A percentile compares a stretch with the other conserved stretches of the same genome.
Evolutionary conservation across 1,140 invertebrate species (phyloP).

Genomic region (Homarus americanus): DNA sequence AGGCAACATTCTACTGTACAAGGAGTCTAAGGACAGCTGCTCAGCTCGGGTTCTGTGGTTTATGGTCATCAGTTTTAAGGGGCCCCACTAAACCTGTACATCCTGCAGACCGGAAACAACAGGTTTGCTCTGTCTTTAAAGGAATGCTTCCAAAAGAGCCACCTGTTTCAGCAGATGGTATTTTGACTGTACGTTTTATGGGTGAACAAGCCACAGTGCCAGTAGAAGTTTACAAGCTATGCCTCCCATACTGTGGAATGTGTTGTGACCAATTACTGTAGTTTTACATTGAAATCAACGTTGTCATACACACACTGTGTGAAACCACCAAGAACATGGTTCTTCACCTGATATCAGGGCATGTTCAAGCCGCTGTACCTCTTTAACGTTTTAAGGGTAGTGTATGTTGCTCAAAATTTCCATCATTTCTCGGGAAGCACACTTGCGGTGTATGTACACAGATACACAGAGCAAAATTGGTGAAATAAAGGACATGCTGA

Average conservation of each 20-base stretch:
- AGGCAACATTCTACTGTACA: background rate
- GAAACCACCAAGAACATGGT: constrained; percentile 1
- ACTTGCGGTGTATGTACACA: constrained; percentile 17
- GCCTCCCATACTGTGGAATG: constrained; percentile 11
- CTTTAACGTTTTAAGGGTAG: constrained; percentile 23
- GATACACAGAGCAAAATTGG: background rate
- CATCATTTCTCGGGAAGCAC: background rate
- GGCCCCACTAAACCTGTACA: too few relatives aligned
- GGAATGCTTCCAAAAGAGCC: constrained; percentile 29
- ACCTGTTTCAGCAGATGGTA: constrained; percentile 5
- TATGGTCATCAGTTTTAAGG: too few relatives aligned
- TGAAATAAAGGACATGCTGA: constrained; percentile 37
- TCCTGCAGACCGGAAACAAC: too few relatives aligned
- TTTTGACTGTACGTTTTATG: background rate
- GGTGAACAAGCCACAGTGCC: background rate
- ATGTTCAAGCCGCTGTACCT: constrained; percentile 26
- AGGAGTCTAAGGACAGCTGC: background rate
- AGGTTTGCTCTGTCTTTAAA: constrained; percentile 32
- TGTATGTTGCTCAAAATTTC: constrained; percentile 15
- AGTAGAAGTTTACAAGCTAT: constrained; percentile 8
- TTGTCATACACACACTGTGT: constrained; percentile 17
- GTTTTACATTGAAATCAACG: background rate
- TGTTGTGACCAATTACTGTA: constrained; percentile 30
- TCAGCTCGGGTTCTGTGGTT: background rate
- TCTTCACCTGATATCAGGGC: background rate